Conservation (phyloP, 2,797 vertebrate genomes). For the Onychomys leucogaster region DNA sequence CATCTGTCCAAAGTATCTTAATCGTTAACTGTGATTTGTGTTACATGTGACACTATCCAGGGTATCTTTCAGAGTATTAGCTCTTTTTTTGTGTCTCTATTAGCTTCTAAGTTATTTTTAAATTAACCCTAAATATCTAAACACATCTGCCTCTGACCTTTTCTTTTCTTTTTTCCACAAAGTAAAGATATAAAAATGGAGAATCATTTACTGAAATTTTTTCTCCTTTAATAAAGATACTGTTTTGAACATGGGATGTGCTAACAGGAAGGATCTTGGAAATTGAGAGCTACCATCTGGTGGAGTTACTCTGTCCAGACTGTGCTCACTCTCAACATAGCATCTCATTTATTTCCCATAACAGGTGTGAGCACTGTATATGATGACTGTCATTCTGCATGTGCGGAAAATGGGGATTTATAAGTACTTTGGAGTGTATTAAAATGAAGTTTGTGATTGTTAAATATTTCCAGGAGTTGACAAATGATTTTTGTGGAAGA, state of each 20-base stretch:
- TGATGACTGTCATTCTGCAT: not conserved
- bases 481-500: not conserved
- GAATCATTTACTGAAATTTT: not conserved
- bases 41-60: not conserved
- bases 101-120: conserved; percentile 35
- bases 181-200: conserved; percentile 15
- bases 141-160: not conserved
- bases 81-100: not conserved
- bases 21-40: conserved; percentile 20
- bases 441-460: conserved; percentile 39
- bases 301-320: not conserved
- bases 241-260: conserved; percentile 7
- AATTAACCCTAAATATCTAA: conserved; percentile 6
- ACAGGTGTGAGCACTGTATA: not conserved
- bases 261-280: not conserved
- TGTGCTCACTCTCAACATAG: not conserved
- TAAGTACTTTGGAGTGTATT: not conserved
- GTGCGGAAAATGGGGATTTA: not conserved
- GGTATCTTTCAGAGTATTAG: not conserved
- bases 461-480: conserved; percentile 1
- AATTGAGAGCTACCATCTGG: not conserved
- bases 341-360: not conserved
- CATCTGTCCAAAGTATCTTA: conserved; percentile 33
- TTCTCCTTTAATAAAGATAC: not conserved
- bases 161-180: not conserved